A percentile compares a stretch with the other conserved stretches of the same genome.
Conservation (phyloP, 2,888 invertebrate genomes). For the Phymatocera aterrima region DNA sequence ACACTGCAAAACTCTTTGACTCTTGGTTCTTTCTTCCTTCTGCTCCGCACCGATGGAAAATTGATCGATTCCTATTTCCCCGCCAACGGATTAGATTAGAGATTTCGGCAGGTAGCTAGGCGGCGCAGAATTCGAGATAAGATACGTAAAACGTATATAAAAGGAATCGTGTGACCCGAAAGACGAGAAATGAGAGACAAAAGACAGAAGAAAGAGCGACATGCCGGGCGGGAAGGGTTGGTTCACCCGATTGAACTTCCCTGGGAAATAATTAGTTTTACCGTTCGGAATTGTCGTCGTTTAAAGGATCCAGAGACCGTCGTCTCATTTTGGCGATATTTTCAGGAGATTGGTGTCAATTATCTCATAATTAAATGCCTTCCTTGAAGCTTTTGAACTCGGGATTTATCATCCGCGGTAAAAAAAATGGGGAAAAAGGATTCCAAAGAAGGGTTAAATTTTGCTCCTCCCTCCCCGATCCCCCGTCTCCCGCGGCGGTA, state of each 20-base stretch:
- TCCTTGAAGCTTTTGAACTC: not conserved
- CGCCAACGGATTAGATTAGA: too few relatives aligned
- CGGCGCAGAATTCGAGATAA: not conserved
- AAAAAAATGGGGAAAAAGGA: not conserved
- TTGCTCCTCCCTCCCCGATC: too few relatives aligned
- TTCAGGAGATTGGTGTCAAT: constrained; percentile 30
- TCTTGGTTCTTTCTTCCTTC: too few relatives aligned
- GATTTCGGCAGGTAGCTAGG: not conserved
- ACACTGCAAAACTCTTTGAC: too few relatives aligned
- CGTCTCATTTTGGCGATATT: constrained; percentile 27
- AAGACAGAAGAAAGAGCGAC: not conserved
- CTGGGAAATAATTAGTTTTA: constrained; percentile 43
- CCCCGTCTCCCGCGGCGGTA: too few relatives aligned
- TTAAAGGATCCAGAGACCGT: constrained; percentile 9
- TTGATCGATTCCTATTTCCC: not conserved
- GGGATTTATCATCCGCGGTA: constrained; percentile 9
- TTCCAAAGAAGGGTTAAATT: not conserved
- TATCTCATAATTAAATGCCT: constrained; percentile 26
- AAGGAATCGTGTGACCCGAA: not conserved
- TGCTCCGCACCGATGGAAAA: constrained; percentile 2
- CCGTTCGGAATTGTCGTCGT: constrained; percentile 30
- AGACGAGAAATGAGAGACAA: not conserved
- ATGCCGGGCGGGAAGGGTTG: not conserved
- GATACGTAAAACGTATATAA: constrained; percentile 17
- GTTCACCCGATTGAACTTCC: constrained; percentile 24